Conservation (phyloP, 2,113 vertebrate species). For the Bujurquina vittata region DNA sequence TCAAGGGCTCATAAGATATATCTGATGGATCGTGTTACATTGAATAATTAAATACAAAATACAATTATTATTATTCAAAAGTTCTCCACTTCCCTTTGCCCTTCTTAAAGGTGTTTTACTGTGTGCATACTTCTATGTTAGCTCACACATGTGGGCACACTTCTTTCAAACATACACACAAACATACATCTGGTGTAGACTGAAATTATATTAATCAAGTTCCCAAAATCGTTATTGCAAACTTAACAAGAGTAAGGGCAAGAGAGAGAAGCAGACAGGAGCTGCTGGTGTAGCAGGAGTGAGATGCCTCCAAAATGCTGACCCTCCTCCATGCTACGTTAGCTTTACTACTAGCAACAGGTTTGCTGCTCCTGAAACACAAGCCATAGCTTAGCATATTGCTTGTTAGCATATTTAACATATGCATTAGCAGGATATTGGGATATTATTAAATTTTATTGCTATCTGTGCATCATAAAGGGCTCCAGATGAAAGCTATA, state of each 20-base stretch:
- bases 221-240: not conserved
- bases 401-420: not conserved
- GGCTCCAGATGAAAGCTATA: not conserved
- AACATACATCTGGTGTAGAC: not conserved
- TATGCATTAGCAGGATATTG: no score
- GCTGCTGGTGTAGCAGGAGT: not conserved
- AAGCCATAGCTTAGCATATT: not conserved
- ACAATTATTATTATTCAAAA: not conserved
- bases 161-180: no score
- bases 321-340: not conserved
- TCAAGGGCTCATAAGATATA: not conserved
- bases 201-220: no score
- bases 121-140: no score
- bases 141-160: not conserved
- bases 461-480: not conserved
- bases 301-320: not conserved
- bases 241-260: rapidly evolving
- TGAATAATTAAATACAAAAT: not conserved
- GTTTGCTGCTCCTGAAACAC: not conserved
- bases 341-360: not conserved
- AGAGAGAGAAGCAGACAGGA: rapidly evolving
- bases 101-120: not conserved
- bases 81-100: not conserved
- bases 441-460: not conserved
- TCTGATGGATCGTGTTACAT: not conserved